Evolutionary conservation across 2,113 vertebrate genomes (phyloP).

Genomic region (Gnathochromis pfefferi): DNA sequence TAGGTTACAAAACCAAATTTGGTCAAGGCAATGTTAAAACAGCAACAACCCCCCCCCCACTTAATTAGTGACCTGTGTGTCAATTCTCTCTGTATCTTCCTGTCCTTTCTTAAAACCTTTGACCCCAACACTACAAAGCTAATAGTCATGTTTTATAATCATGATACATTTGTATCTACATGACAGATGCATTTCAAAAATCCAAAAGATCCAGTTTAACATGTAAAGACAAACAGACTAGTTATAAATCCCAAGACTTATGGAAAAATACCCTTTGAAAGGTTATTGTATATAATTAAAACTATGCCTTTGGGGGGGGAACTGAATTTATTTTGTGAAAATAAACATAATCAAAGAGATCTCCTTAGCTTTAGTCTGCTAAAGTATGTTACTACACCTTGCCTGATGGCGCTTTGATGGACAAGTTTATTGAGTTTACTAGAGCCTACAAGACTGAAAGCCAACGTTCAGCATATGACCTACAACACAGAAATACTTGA

Average conservation of each 20-base stretch:
- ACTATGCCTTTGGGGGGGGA: background rate
- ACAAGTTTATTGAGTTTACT: background rate
- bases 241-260: background rate
- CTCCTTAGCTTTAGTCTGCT: background rate
- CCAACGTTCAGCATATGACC: background rate
- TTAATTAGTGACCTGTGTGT: background rate
- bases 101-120: background rate
- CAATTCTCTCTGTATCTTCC: background rate
- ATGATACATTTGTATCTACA: background rate
- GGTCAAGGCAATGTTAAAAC: background rate
- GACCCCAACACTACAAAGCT: background rate
- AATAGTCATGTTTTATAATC: background rate
- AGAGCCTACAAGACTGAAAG: background rate
- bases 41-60: background rate
- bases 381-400: background rate
- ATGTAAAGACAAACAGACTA: background rate
- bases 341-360: background rate
- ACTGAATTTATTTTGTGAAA: background rate
- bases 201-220: background rate
- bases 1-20: background rate
- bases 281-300: background rate
- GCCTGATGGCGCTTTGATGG: background rate
- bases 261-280: background rate
- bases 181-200: background rate
- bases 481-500: background rate